Evolutionary conservation across 2,888 invertebrate genomes (phyloP), one percentile per base, ranked within the genome.

Genomic region (Cheilosia grossa): DNA sequence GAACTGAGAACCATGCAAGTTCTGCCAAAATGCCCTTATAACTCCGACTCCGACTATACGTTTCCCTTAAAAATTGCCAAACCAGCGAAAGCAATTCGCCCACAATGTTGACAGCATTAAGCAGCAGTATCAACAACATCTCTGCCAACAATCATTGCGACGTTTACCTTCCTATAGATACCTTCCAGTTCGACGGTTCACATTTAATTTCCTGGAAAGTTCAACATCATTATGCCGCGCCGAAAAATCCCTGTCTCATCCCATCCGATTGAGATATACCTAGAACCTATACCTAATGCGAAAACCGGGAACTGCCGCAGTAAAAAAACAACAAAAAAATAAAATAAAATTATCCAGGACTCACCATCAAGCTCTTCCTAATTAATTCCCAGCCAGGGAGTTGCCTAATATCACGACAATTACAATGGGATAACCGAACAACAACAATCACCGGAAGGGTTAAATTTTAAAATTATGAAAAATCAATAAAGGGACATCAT

Each of bases 371-470:
- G 42, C 49, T 56, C 61, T 47, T 44, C 56, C 59, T 69, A 80
- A 80, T 79, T 73, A 70, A 74, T 82, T 83, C 66, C 47, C 66
- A 30, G 56, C 47, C n/a, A 69, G 63, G 80, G 54, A 83, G 64
- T 79, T 79, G 72, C 82, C 79, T 75, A 83, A 75, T 75, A 75
- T 83, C 58, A 80, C 37, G 79, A 83, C 83, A 83, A 83, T 83
- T 83, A 83, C 74, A 74, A 80, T 54, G 74, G 53, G 69, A 69
- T 79, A 80, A 66, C 53, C 53, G 33, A 58, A 63, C 64, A 70
- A 59, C 82, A 83, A 69, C 47, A 79, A 61, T 54, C 54, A 59
- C 79, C 79, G 69, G 80, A 80, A 83, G 80, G 83, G 83, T 74
- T 83, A 66, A 82, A 67, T 59, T 66, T 54, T 59, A 58, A 79